Evolutionary conservation across 2,888 invertebrate genomes (phyloP), one percentile per base, ranked within the genome.

Genomic region (Operophtera brumata): DNA sequence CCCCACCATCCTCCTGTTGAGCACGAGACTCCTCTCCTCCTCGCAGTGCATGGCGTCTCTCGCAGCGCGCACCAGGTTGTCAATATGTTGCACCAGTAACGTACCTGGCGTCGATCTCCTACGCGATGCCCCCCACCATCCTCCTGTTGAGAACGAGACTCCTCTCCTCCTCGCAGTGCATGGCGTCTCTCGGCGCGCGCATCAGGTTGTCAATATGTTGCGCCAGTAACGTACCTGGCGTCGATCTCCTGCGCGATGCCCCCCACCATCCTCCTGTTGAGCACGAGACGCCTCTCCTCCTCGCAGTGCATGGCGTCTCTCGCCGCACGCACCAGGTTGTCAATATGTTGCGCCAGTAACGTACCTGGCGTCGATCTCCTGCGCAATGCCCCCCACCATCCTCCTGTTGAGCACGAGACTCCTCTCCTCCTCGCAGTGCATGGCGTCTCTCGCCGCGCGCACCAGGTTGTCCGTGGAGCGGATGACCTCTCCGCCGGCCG

Each of bases 381-480:
- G 98, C 6, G 98, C 97, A 78, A 99, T 97, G 14, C 98, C 98
- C 42, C 97, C 97, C 13, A 99, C 99, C 96, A 98, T 97, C 46
- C 96, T 92, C 26, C 96, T 92, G 83, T 98, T 97, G 56, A 99
- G 93, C 64, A 97, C 94, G 6, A 99, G 91, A 44, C 96, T 96
- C 40, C 97, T 92, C 71, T 98, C 99, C 76, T 98, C 98, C 71
- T 97, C 97, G 45, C 95, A 94, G 61, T 95, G 95, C 56, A 98
- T 96, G 25, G 98, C 97, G 77, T 96, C 95, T 62, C 98, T 94
- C 0, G 99, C 99, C 0, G 99, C 97, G 25, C 95, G 92, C 13
- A 99, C 99, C 71, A 99, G 90, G 88, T 98, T 98, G 84, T 99
- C 99, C 0, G 99, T 99, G 2, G 99, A 99, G 60, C 97, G 92